Evolutionary conservation across 2,113 vertebrate species (phyloP).

Genomic region (Hydrolagus affinis): DNA sequence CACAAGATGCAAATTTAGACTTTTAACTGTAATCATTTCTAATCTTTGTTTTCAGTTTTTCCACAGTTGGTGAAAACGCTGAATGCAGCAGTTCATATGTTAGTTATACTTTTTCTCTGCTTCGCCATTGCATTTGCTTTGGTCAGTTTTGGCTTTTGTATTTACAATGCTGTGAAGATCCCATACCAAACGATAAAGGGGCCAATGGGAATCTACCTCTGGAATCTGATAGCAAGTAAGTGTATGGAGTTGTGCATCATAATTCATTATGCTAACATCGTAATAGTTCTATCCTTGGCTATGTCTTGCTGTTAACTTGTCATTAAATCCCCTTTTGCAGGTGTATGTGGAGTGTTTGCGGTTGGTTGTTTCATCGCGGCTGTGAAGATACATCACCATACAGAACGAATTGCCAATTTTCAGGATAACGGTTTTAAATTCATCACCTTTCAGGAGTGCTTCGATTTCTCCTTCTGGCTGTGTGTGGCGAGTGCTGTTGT

Average conservation of each 20-base stretch:
- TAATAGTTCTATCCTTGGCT: background rate
- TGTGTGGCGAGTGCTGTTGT: slow-evolving; percentile 72
- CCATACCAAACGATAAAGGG: slow-evolving; percentile 89
- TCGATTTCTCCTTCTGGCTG: slow-evolving; percentile 83
- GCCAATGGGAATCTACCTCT: slow-evolving; percentile 82
- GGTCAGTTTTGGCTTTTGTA: slow-evolving; percentile 82
- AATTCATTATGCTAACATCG: too few species aligned
- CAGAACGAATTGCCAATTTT: slow-evolving; percentile 80
- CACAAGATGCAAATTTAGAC: background rate
- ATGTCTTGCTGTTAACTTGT: background rate
- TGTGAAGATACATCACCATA: slow-evolving; percentile 68
- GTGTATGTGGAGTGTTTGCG: slow-evolving; percentile 62
- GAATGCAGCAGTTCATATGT: slow-evolving; percentile 74
- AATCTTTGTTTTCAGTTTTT: slow-evolving; percentile 66
- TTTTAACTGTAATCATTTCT: background rate
- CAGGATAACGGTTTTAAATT: slow-evolving; percentile 73
- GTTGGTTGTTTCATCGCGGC: slow-evolving; percentile 75
- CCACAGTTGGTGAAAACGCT: slow-evolving; percentile 76
- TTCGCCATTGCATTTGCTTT: slow-evolving; percentile 70
- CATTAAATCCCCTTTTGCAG: slow-evolving; percentile 50
- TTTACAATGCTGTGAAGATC: slow-evolving; percentile 81
- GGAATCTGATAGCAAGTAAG: slow-evolving; percentile 81
- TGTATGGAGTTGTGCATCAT: background rate
- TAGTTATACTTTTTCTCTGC: slow-evolving; percentile 77
- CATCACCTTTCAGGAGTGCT: slow-evolving; percentile 67